phyloP scores from a whole-genome alignment of 2,888 invertebrate species.

The Atrina japonica region DNA sequence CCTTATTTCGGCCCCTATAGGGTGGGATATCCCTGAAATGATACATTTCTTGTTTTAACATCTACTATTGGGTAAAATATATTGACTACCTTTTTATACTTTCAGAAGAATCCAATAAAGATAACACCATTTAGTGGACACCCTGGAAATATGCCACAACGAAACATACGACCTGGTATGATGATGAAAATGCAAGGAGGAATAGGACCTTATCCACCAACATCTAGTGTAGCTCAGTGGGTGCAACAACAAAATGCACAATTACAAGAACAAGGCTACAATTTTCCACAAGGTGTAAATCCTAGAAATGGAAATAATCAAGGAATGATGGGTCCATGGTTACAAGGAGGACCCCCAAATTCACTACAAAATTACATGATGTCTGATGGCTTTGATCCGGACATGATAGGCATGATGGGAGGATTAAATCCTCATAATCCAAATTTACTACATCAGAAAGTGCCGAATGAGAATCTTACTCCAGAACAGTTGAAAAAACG shows the following conservation, averaged over 20 bases:
- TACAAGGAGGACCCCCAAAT: slow-evolving; percentile 28
- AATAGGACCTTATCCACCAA: slow-evolving; percentile 58
- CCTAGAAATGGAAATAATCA: slow-evolving; percentile 43
- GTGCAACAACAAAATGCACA: slow-evolving; percentile 78
- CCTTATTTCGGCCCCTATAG: no score
- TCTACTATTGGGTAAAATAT: no score
- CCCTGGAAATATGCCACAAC: slow-evolving; percentile 34
- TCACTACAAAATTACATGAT: slow-evolving; percentile 51
- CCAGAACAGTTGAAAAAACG: slow-evolving; percentile 97
- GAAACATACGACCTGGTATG: slow-evolving; percentile 23
- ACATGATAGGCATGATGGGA: slow-evolving; percentile 49
- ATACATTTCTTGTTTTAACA: no score
- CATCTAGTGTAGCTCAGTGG: slow-evolving; percentile 75
- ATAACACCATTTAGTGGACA: slow-evolving; percentile 82
- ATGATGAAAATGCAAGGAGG: slow-evolving; percentile 62
- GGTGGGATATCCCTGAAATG: no score
- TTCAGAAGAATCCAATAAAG: slow-evolving; percentile 94
- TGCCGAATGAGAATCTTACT: slow-evolving; percentile 90
- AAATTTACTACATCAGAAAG: slow-evolving; percentile 76
- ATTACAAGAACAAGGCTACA: slow-evolving; percentile 66
- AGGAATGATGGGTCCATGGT: slow-evolving; percentile 50
- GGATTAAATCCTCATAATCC: slow-evolving; percentile 49
- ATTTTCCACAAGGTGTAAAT: slow-evolving; percentile 30
- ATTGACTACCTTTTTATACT: slow-evolving; percentile 67
- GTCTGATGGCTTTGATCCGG: slow-evolving; percentile 65